Evolutionary conservation across 2,797 vertebrate species (phyloP), one percentile per base, ranked within the genome.

Genomic region (Thalassophryne amazonica): DNA sequence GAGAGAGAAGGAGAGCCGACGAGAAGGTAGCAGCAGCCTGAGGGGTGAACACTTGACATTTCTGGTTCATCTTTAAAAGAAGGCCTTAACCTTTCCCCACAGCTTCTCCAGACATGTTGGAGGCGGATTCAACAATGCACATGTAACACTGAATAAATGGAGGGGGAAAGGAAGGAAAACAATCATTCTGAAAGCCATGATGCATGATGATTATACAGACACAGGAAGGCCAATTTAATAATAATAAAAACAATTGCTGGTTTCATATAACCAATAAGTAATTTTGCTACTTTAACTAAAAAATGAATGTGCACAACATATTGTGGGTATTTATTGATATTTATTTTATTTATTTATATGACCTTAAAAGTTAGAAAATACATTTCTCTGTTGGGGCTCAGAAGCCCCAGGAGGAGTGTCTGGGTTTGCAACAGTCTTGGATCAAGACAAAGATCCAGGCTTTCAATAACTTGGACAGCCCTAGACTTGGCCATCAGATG

Each of bases 31-130:
- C 31, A 10, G 23, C 42, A 76, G 78, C 87, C 80, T 50, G 70
- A 80, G 81, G 89, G 81, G 77, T 56, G 57, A 63, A 80, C 83
- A 85, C 86, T 89, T 88, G 84, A 89, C 86, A 86, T 88, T 88
- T 88, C 73, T 60, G 57, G 80, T 84, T 84, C 84, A 76, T 82
- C 81, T 88, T 86, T 84, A 77, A 88, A 85, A 85, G 80, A 85
- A 82, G 81, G 75, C 79, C 82, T 88, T 87, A 87, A 80, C 75
- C 80, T 85, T 93, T 85, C 69, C 75, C 64, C 37, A 40, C 76
- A 77, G 73, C 84, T 84, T 81, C 71, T 65, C 54, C 62, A 85
- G 62, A 84, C 80, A 85, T 68, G 75, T 84, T 83, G 81, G 60
- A 78, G 78, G 69, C 56, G 25, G 59, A 73, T 62, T 63, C 34